A percentile compares a stretch with the other conserved stretches of the same genome.
Evolutionary conservation across 2,888 invertebrate genomes (phyloP).

Genomic region (Agrotis puta): DNA sequence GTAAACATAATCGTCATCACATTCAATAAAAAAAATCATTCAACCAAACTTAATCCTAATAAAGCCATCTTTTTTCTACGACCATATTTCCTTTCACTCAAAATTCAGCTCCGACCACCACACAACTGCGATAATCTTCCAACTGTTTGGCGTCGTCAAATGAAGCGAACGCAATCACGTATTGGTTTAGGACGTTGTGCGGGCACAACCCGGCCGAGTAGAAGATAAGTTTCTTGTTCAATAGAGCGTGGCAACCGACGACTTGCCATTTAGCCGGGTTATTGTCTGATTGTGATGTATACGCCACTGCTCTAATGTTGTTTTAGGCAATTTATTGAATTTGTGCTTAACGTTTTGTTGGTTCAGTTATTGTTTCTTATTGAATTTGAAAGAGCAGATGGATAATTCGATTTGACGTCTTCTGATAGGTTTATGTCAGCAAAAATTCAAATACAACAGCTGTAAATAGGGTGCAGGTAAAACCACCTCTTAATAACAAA

Average conservation of each 20-base stretch:
- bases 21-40: not conserved
- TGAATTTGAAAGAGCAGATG: not conserved
- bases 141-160: slow-evolving; percentile 66
- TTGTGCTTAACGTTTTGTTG: slow-evolving; percentile 32
- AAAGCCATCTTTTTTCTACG: slow-evolving; percentile 23
- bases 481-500: not conserved
- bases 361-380: slow-evolving; percentile 37
- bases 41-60: slow-evolving; percentile 17
- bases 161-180: slow-evolving; percentile 70
- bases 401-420: not conserved
- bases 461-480: not conserved
- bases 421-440: not conserved
- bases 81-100: slow-evolving; percentile 36
- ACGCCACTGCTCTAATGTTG: slow-evolving; percentile 48
- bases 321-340: slow-evolving; percentile 59
- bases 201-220: slow-evolving; percentile 58
- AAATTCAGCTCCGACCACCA: slow-evolving; percentile 33
- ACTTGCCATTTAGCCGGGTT: slow-evolving; percentile 64
- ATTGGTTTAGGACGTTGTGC: slow-evolving; percentile 73
- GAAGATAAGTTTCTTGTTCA: slow-evolving; percentile 61
- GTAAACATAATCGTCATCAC: not conserved
- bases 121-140: slow-evolving; percentile 57
- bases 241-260: slow-evolving; percentile 56
- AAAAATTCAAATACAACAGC: not conserved
- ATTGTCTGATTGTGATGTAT: slow-evolving; percentile 64